Conservation (phyloP, 2,797 vertebrate species). For the Otolemur crassicaudatus region DNA sequence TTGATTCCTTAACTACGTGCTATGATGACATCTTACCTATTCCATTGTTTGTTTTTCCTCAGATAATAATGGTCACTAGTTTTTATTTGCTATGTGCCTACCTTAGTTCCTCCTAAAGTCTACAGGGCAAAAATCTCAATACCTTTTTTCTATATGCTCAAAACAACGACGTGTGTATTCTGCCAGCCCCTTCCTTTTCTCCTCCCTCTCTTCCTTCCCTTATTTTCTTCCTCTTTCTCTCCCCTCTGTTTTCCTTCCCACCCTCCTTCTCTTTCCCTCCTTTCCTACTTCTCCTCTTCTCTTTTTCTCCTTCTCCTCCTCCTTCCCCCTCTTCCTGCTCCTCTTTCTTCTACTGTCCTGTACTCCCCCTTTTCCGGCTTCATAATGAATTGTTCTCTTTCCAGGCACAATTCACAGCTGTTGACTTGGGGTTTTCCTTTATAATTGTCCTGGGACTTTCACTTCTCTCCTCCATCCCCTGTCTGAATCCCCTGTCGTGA, state of each 20-base stretch:
- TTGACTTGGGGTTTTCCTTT: background rate
- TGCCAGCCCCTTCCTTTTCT: background rate
- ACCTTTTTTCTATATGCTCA: background rate
- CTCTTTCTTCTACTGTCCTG: background rate
- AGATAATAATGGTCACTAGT: background rate
- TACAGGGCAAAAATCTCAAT: background rate
- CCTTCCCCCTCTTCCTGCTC: background rate
- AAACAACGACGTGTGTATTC: background rate
- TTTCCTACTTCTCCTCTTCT: too few species aligned
- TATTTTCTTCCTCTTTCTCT: too few species aligned
- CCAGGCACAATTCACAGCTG: background rate
- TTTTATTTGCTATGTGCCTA: background rate
- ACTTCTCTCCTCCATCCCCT: background rate
- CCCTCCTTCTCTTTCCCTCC: background rate
- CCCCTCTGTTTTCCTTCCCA: too few species aligned
- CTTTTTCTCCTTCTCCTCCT: background rate
- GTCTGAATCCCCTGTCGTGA: too few species aligned
- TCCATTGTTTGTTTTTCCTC: background rate
- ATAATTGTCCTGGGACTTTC: background rate
- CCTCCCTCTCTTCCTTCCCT: too few species aligned
- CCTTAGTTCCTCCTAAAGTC: background rate
- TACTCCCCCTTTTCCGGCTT: background rate
- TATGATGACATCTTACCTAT: background rate
- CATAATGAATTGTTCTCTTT: background rate
- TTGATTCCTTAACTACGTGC: background rate